A percentile compares a stretch with the other conserved stretches of the same genome.
phyloP scores from a whole-genome alignment of 2,888 invertebrate species.

The Sphecodes monilicornis region DNA sequence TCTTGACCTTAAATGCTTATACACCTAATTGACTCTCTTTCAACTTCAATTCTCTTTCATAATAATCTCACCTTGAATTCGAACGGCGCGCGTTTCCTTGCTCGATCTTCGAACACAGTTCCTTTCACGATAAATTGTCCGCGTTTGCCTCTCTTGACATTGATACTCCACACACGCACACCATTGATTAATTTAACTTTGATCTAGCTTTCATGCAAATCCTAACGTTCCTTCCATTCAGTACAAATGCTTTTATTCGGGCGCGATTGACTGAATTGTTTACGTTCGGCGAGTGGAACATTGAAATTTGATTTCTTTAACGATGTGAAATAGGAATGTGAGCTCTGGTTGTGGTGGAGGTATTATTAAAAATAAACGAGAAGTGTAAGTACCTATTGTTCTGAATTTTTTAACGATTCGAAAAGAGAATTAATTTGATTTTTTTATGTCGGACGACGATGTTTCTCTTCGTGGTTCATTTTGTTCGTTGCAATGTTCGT shows the following conservation, averaged over 20 bases:
- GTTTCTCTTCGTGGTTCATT: neutral
- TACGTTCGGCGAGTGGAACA: too few species aligned
- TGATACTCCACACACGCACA: neutral
- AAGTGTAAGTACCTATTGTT: neutral
- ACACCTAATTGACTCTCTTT: neutral
- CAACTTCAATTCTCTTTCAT: neutral
- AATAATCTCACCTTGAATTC: neutral
- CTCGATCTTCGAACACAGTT: neutral
- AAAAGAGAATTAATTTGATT: neutral
- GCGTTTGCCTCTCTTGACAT: neutral
- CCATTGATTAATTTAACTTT: neutral
- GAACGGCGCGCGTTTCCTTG: neutral
- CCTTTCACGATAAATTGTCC: neutral
- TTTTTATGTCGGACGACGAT: neutral
- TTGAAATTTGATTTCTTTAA: too few species aligned
- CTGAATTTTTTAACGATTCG: neutral
- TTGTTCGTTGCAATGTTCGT: neutral
- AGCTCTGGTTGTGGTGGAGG: too few species aligned
- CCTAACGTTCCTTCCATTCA: neutral
- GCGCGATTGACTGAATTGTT: neutral
- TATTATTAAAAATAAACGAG: neutral
- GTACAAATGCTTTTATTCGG: neutral
- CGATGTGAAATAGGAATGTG: neutral
- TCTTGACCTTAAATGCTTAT: slow-evolving; percentile 2
- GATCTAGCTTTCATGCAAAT: neutral